phyloP scores from a whole-genome alignment of 2,888 invertebrate genomes.

The Mellilla xanthometata region DNA sequence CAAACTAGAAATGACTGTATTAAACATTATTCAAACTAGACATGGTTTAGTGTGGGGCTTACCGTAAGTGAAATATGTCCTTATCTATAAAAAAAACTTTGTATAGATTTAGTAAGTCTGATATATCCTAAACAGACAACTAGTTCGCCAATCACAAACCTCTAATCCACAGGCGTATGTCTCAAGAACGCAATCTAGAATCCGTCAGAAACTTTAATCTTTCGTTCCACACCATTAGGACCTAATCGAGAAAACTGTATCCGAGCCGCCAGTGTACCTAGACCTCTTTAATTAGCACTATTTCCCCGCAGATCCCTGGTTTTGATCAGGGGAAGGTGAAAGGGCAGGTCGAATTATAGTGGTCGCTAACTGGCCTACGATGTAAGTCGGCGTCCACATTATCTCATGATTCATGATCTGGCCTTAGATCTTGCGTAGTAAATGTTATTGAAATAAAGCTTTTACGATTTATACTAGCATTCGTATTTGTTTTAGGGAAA shows the following conservation, averaged over 20 bases:
- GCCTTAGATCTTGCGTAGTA: neutral
- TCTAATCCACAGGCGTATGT: slow-evolving; percentile 14
- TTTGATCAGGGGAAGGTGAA: slow-evolving; percentile 9
- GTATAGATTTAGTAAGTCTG: too few relatives aligned
- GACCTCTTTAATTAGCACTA: slow-evolving; percentile 46
- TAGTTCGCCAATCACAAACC: too few relatives aligned
- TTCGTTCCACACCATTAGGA: slow-evolving; percentile 59
- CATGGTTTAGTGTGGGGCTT: too few relatives aligned
- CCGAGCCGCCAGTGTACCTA: slow-evolving; percentile 37
- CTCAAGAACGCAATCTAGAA: slow-evolving; percentile 34
- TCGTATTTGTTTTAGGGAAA: too few relatives aligned
- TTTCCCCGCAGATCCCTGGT: slow-evolving; percentile 28
- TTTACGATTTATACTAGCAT: neutral
- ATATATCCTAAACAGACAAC: too few relatives aligned
- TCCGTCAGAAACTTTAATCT: slow-evolving; percentile 55
- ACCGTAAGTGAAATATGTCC: too few relatives aligned
- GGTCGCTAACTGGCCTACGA: slow-evolving; percentile 40
- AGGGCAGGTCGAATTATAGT: slow-evolving; percentile 32
- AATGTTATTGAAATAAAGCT: slow-evolving; percentile 8
- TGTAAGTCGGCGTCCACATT: slow-evolving; percentile 39
- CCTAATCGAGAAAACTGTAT: slow-evolving; percentile 58
- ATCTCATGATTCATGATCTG: slow-evolving; percentile 27
- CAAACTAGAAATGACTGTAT: too few relatives aligned
- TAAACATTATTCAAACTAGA: too few relatives aligned
- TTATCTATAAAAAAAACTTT: too few relatives aligned